These are phyloP conservation scores for Nyctalus aviator DNA, from an alignment of 2,797 vertebrate species.

Conservation along the genomic window DNA sequence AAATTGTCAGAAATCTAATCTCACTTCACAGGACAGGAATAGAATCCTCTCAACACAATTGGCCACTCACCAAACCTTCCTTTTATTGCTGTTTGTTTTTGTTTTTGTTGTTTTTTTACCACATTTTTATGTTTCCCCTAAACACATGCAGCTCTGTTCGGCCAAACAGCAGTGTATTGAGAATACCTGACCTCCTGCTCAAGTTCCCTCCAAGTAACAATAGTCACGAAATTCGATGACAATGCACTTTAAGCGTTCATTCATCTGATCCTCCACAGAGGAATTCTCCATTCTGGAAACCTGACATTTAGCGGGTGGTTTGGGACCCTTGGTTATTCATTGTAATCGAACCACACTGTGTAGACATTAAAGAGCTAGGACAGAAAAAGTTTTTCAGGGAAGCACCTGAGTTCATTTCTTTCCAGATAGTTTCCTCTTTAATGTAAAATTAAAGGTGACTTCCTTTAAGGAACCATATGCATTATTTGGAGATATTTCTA, in stretches of 20 bases:
- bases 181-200: neutral
- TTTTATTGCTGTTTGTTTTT: neutral
- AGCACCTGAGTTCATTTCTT: neutral
- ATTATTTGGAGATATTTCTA: neutral
- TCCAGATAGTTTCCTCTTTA: neutral
- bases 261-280: neutral
- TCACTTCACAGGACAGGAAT: neutral
- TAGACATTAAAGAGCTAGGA: accelerated
- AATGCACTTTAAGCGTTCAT: neutral
- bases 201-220: neutral
- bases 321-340: neutral
- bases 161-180: accelerated
- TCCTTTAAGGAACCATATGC: neutral
- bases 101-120: neutral
- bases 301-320: accelerated
- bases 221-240: neutral
- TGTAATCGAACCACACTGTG: neutral
- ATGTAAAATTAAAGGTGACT: neutral
- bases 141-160: neutral
- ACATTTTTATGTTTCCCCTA: neutral
- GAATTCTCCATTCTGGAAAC: neutral
- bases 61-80: neutral
- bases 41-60: no score
- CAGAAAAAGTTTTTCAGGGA: neutral
- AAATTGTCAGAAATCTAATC: neutral